Conservation (phyloP, 2,797 vertebrate genomes). For the Galaxias olidus region DNA sequence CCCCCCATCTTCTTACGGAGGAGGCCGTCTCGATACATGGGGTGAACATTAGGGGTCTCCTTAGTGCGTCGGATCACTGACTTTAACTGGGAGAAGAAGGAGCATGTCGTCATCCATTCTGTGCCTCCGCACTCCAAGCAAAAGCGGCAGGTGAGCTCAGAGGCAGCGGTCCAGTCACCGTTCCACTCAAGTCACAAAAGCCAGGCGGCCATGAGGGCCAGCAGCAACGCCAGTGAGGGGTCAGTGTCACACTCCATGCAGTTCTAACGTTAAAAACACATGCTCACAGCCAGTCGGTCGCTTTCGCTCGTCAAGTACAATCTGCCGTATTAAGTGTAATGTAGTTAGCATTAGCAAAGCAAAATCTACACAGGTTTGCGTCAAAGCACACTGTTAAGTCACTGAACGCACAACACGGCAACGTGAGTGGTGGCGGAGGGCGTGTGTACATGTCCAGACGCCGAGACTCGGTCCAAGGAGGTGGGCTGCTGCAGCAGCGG, state of each 20-base stretch:
- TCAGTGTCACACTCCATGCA: slow-evolving; percentile 42
- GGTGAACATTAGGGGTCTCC: slow-evolving; percentile 90
- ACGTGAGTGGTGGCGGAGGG: no score
- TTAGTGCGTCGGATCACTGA: slow-evolving; percentile 95
- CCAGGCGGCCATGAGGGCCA: slow-evolving; percentile 41
- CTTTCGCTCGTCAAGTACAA: not conserved
- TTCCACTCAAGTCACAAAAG: no score
- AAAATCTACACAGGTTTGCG: no score
- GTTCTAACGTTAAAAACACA: no score
- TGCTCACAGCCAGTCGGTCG: slow-evolving; percentile 16
- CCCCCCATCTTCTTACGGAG: no score
- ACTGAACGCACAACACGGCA: no score
- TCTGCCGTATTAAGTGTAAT: slow-evolving; percentile 12
- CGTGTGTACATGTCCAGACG: slow-evolving; percentile 87
- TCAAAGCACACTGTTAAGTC: no score
- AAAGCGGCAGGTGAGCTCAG: no score
- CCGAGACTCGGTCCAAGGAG: slow-evolving; percentile 82
- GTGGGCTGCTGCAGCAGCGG: slow-evolving; percentile 69
- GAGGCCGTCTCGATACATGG: slow-evolving; percentile 89
- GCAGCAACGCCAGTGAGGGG: slow-evolving; percentile 48
- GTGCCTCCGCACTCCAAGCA: no score
- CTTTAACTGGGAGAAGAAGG: slow-evolving; percentile 82
- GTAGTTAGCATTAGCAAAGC: no score
- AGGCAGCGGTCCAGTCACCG: no score
- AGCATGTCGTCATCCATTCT: no score